A percentile compares a stretch with the other conserved stretches of the same genome.
Conservation (phyloP, 2,113 vertebrate species). For the Xiphophorus hellerii region DNA sequence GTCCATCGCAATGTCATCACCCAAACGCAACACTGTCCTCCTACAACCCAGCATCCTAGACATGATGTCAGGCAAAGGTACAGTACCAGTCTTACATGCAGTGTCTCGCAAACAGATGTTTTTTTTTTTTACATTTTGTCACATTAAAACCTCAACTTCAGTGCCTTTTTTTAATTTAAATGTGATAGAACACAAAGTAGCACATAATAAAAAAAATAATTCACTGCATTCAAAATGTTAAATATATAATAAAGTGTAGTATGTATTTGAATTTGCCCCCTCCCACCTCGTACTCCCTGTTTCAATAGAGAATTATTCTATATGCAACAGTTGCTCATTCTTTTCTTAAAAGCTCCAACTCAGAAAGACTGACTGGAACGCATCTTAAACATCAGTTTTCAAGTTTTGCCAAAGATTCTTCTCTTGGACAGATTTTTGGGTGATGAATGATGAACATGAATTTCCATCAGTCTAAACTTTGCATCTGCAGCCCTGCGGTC, state of each 20-base stretch:
- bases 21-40: constrained; percentile 88
- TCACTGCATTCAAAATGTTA: no score
- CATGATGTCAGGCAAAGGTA: constrained; percentile 90
- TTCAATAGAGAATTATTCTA: not conserved
- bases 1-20: constrained; percentile 91
- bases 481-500: not conserved
- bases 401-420: no score
- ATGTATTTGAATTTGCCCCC: no score
- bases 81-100: constrained; percentile 9
- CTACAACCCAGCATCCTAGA: constrained; percentile 88
- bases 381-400: no score
- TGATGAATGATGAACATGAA: not conserved
- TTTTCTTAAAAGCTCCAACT: not conserved
- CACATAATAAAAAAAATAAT: not conserved
- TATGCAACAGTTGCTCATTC: not conserved
- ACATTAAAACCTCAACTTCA: not conserved
- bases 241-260: no score
- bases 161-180: not conserved
- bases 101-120: no score
- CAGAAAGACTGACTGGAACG: no score
- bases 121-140: not conserved
- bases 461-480: not conserved
- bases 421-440: no score
- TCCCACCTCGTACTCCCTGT: no score
- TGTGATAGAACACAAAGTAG: not conserved